Percentiles rank a stretch among this genome's conserved stretches.
Conservation (phyloP, 2,113 vertebrate genomes). For the Gnathonemus longibarbis region DNA sequence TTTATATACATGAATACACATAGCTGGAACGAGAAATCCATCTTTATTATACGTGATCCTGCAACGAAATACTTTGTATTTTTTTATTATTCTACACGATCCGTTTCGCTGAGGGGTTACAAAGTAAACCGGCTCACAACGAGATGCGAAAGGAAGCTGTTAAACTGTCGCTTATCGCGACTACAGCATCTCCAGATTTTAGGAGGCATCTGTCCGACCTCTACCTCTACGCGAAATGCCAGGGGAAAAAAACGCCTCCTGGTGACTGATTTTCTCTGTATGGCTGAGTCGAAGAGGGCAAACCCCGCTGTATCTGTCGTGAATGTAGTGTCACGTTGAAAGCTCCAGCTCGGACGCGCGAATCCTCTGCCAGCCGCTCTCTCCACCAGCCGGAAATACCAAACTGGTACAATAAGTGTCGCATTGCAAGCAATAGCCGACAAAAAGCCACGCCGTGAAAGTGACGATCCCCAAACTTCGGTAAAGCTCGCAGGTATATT, state of each 20-base stretch:
- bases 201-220: background rate
- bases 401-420: conserved; percentile 5
- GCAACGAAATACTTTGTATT: background rate
- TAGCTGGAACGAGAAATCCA: background rate
- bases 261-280: background rate
- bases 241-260: background rate
- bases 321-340: background rate
- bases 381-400: conserved; percentile 2
- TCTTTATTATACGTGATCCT: background rate
- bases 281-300: background rate
- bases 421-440: background rate
- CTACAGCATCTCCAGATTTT: background rate
- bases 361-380: background rate
- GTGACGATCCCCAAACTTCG: background rate
- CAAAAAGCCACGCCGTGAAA: background rate
- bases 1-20: background rate
- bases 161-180: background rate
- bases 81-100: background rate
- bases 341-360: background rate
- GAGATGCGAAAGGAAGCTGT: background rate
- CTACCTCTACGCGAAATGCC: background rate
- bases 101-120: background rate
- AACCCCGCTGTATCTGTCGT: background rate
- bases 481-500: background rate
- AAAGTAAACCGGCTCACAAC: background rate